Conservation (phyloP, 2,113 vertebrate species). For the Bos indicus region DNA sequence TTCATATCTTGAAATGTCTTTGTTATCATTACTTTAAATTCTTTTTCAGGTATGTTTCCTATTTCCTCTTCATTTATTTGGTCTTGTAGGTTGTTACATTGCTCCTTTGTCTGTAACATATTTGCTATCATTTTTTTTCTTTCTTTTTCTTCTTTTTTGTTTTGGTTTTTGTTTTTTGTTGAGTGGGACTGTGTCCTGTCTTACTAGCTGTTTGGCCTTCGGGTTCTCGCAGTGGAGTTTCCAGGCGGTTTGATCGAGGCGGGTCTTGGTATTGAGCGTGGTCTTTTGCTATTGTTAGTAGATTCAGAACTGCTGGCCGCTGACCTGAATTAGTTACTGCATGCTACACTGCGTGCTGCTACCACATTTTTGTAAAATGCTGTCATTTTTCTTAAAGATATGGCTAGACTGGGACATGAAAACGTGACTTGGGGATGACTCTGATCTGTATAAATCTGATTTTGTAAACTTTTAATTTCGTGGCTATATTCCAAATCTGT, state of each 20-base stretch:
- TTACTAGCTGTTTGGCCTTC: neutral
- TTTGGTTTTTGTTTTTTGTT: neutral
- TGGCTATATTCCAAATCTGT: constrained; percentile 2
- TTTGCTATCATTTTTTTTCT: neutral
- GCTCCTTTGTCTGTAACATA: neutral
- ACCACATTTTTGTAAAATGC: neutral
- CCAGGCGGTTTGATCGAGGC: neutral
- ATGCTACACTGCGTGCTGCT: neutral
- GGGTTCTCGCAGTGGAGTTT: neutral
- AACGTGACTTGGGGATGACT: neutral
- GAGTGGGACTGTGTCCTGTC: neutral
- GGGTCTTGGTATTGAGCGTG: neutral
- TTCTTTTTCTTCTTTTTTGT: neutral
- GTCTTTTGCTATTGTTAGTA: neutral
- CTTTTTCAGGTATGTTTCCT: neutral
- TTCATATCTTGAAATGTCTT: neutral
- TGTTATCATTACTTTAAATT: neutral
- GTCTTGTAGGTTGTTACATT: neutral
- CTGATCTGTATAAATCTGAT: neutral
- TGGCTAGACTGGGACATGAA: neutral
- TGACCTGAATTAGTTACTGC: neutral
- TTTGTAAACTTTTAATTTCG: neutral
- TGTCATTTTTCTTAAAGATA: neutral
- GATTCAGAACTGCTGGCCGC: neutral
- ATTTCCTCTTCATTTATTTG: neutral